A percentile compares a stretch with the other conserved stretches of the same genome.
Evolutionary conservation across 2,888 invertebrate species (phyloP).

Genomic region (Cosmorhoe ocellata): DNA sequence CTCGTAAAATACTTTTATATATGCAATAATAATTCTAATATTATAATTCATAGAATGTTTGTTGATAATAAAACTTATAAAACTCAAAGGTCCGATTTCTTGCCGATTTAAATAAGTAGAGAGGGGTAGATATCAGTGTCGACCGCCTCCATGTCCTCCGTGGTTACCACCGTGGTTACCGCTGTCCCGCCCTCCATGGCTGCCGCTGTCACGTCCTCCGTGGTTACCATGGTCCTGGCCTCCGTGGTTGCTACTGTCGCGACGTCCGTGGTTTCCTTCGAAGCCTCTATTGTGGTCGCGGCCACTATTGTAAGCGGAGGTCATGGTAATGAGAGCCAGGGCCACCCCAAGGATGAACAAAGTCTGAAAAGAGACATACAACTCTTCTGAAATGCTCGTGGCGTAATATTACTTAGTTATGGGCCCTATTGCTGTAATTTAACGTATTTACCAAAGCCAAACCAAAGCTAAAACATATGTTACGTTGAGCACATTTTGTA

Average conservation of each 20-base stretch:
- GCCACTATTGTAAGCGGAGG: constrained; percentile 37
- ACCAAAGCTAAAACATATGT: no score
- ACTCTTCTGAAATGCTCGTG: neutral
- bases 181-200: neutral
- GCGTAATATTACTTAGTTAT: no score
- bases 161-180: neutral
- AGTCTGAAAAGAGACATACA: constrained; percentile 34
- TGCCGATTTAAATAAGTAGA: neutral
- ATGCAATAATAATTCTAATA: no score
- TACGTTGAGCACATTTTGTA: no score
- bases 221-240: neutral
- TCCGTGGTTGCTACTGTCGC: neutral
- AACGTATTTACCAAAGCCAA: no score
- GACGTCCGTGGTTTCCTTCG: constrained; percentile 9
- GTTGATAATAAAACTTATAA: no score
- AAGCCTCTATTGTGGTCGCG: constrained; percentile 35
- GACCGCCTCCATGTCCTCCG: neutral
- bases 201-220: neutral
- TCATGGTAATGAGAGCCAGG: constrained; percentile 35
- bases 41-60: no score
- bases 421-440: no score
- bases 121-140: neutral
- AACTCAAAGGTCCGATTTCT: neutral
- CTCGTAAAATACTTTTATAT: no score
- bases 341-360: constrained; percentile 38